Evolutionary conservation across 1,140 invertebrate species (phyloP).

Genomic region (Drosophila triauraria): DNA sequence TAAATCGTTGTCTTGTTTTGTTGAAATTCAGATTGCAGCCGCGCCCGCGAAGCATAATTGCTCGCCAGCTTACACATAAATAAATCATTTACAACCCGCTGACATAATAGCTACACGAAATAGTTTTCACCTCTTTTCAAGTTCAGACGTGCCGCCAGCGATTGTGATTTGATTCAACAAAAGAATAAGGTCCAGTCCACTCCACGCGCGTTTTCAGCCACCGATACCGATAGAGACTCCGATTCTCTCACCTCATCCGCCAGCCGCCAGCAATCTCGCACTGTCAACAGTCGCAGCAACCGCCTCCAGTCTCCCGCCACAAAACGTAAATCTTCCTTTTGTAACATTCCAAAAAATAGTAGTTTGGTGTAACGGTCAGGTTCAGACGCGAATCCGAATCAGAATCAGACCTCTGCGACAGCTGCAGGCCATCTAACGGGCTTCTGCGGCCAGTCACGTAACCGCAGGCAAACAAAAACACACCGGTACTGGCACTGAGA

Average conservation of each 20-base stretch:
- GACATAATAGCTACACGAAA: conserved; percentile 66
- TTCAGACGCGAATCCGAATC: conserved; percentile 32
- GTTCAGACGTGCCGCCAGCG: conserved; percentile 74
- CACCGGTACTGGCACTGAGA: conserved; percentile 16
- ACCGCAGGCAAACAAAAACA: conserved; percentile 51
- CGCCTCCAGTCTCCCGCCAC: conserved; percentile 47
- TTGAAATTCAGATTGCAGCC: conserved; percentile 62
- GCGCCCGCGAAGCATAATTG: conserved; percentile 28
- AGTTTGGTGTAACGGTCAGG: conserved; percentile 59
- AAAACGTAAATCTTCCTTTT: conserved; percentile 65
- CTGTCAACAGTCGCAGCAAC: conserved; percentile 47
- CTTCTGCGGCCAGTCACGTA: conserved; percentile 67
- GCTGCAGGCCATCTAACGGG: conserved; percentile 78
- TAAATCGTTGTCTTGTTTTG: conserved; percentile 62
- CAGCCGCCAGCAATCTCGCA: conserved; percentile 40
- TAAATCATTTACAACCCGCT: conserved; percentile 65
- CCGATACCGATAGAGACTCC: not conserved
- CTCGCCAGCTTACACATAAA: conserved; percentile 24
- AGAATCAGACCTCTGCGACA: conserved; percentile 54
- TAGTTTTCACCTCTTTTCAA: conserved; percentile 61
- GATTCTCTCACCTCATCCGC: conserved; percentile 18
- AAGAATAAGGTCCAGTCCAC: conserved; percentile 56
- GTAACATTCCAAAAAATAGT: conserved; percentile 27
- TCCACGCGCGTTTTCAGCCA: conserved; percentile 54
- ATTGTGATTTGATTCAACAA: conserved; percentile 76